Percentiles rank a stretch among this genome's conserved stretches.
phyloP scores from a whole-genome alignment of 2,797 vertebrate genomes.

The Pseudomugil gertrudae region DNA sequence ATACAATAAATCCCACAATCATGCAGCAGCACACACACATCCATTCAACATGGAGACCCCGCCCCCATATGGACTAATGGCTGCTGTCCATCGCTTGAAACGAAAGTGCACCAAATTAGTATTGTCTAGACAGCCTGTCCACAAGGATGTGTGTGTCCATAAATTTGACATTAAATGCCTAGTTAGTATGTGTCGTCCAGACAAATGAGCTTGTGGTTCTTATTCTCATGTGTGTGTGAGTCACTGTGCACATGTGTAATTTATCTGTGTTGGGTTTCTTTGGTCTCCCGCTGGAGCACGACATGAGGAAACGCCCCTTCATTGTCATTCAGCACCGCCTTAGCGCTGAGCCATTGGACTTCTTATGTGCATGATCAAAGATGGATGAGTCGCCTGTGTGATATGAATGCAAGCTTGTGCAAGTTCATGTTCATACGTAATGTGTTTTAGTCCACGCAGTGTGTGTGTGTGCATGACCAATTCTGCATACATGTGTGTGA shows the following conservation, averaged over 20 bases:
- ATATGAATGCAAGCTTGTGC: slow-evolving; percentile 1
- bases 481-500: slow-evolving; percentile 8
- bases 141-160: slow-evolving; percentile 40
- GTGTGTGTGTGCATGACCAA: slow-evolving; percentile 3
- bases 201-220: slow-evolving; percentile 43
- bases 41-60: background rate
- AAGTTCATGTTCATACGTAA: background rate
- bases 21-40: background rate
- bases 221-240: slow-evolving; percentile 9
- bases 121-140: slow-evolving; percentile 66
- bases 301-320: slow-evolving; percentile 31
- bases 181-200: slow-evolving; percentile 52
- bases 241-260: slow-evolving; percentile 20
- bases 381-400: slow-evolving; percentile 32
- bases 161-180: slow-evolving; percentile 60
- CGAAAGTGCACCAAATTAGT: slow-evolving; percentile 60
- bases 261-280: slow-evolving; percentile 30
- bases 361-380: slow-evolving; percentile 57
- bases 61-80: slow-evolving; percentile 45
- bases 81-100: slow-evolving; percentile 44
- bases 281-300: slow-evolving; percentile 31
- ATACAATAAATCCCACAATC: no score
- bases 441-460: background rate
- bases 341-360: slow-evolving; percentile 49
- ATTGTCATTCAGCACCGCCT: slow-evolving; percentile 57